Evolutionary conservation across 2,888 invertebrate species (phyloP).

Genomic region (Alsophila aescularia): DNA sequence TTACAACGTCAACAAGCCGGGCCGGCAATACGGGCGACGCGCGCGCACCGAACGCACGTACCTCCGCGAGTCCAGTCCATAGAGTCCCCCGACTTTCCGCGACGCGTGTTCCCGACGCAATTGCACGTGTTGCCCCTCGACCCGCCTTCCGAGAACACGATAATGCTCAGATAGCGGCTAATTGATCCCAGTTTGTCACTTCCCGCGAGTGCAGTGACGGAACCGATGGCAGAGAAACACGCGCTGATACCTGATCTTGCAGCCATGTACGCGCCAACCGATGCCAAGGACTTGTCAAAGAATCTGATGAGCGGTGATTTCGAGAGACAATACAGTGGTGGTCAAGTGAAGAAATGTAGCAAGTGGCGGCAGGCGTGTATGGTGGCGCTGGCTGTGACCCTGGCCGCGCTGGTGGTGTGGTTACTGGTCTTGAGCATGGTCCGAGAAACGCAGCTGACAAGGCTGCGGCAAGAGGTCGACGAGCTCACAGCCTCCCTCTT

Average conservation of each 20-base stretch:
- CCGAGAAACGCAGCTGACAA: constrained; percentile 66
- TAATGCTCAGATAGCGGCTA: constrained; percentile 69
- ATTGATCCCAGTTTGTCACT: constrained; percentile 47
- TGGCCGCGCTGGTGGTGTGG: constrained; percentile 54
- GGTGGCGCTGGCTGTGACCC: constrained; percentile 43
- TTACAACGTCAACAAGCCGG: constrained; percentile 30
- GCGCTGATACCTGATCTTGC: constrained; percentile 66
- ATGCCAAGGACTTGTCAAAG: constrained; percentile 72
- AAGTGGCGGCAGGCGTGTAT: constrained; percentile 56
- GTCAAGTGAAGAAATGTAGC: constrained; percentile 55
- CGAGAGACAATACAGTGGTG: constrained; percentile 67
- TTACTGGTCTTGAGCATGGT: constrained; percentile 67
- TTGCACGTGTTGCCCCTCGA: constrained; percentile 40
- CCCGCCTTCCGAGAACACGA: constrained; percentile 59
- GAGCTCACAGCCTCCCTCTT: constrained; percentile 71
- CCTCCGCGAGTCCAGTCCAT: constrained; percentile 4
- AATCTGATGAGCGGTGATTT: constrained; percentile 78
- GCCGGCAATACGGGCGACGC: constrained; percentile 40
- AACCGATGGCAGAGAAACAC: constrained; percentile 73
- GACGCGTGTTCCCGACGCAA: constrained; percentile 50
- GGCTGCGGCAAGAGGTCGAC: constrained; percentile 66
- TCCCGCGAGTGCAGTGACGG: constrained; percentile 62
- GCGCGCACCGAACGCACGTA: constrained; percentile 36
- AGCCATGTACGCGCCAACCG: constrained; percentile 71
- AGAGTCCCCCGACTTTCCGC: constrained; percentile 52